Base-by-base conservation (phyloP, 2,113 vertebrate species). In the Sander vitreus region DNA sequence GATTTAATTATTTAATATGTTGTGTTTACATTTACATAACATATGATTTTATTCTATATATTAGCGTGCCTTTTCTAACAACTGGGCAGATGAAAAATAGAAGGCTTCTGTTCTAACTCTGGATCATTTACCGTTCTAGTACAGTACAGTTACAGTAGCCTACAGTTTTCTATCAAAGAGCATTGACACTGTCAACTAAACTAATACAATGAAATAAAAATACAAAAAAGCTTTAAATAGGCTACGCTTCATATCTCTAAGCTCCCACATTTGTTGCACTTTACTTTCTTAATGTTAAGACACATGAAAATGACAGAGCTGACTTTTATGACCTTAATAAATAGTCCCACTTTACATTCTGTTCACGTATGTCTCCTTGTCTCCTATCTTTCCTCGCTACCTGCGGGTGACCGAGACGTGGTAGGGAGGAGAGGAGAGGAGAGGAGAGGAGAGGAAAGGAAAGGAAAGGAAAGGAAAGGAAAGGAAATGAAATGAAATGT, bases 331-430 rank as follows among this genome's bases (percentile, higher is more conserved):
- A 50, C 65, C 66, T 43, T 18, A 18, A 53, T 2, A 36, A 69
- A 33, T 14, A 2, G 14, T 23, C 23, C 50, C 15, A 58, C 4
- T 30, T 15, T 12, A 14, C 16, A n/a, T 62, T 78, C 59, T 53
- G 53, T 36, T 55, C 16, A 23, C 9, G 25, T 4, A 21, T 81
- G 85, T 58, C 51, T 75, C 51, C 65, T 82, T 76, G 80, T 63
- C 51, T 84, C 78, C 78, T 88, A 73, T 1, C 53, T 83, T 45
- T 12, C 50, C 43, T 70, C 6, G 63, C 39, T 19, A 12, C 68
- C 59, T 76, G 15, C 65, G 54, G 67, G 51, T 87, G 58, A 81
- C 80, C 86, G 82, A 80, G 30, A 47, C 47, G 1, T n/a, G 78
- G 55, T 25, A 18, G 65, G 27, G 36, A 36, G 6, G 36, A 36